Evolutionary conservation across 1,140 invertebrate species (phyloP).

Genomic region (Bombus picipes): DNA sequence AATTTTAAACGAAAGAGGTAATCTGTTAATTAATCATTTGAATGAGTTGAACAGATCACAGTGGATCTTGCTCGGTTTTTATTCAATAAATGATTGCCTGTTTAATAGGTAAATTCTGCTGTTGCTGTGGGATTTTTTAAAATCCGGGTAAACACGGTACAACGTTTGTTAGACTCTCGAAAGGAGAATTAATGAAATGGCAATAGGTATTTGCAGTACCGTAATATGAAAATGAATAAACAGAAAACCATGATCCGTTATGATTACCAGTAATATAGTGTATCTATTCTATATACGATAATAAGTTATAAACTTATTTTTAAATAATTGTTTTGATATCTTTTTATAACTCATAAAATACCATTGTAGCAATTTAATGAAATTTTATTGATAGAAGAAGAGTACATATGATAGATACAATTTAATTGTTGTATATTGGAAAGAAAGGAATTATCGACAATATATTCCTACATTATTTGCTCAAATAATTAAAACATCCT

Average conservation of each 20-base stretch:
- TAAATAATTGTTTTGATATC: not conserved
- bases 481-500: not conserved
- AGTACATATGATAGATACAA: not conserved
- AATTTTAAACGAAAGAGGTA: not conserved
- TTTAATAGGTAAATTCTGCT: too few relatives aligned
- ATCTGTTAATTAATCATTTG: constrained; percentile 27
- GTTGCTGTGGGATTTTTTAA: not conserved
- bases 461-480: not conserved
- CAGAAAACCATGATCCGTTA: not conserved
- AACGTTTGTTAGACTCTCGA: constrained; percentile 17
- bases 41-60: not conserved
- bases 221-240: not conserved
- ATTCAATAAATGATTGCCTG: not conserved
- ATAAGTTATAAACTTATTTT: not conserved
- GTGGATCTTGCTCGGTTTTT: not conserved
- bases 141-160: not conserved
- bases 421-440: not conserved
- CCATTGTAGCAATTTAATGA: not conserved
- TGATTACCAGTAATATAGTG: not conserved
- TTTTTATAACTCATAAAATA: not conserved
- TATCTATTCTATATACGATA: too few relatives aligned
- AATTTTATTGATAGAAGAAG: not conserved
- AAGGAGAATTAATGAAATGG: constrained; percentile 27
- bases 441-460: too few relatives aligned
- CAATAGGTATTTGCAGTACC: not conserved